These are phyloP conservation scores for Melanaphis sacchari DNA, from an alignment of 1,140 invertebrate genomes.

Conservation along the genomic window DNA sequence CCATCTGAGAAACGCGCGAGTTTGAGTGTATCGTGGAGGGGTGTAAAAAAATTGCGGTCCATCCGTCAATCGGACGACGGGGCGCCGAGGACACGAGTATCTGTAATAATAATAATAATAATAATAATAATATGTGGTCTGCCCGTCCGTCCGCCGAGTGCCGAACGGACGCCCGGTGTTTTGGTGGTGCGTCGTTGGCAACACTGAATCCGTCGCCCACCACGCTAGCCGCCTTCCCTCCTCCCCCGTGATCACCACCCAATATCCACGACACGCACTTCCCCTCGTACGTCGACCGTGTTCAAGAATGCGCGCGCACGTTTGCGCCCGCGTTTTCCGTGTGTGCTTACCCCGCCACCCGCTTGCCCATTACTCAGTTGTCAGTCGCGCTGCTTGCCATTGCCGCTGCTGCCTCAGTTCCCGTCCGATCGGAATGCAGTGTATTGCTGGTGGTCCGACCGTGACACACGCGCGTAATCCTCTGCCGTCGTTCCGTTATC, in stretches of 20 bases:
- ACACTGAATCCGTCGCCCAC: neutral
- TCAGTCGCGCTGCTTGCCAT: neutral
- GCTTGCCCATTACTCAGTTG: neutral
- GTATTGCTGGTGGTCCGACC: neutral
- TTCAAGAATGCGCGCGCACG: neutral
- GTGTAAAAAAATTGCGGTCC: neutral
- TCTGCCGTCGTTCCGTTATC: neutral
- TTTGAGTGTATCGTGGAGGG: neutral
- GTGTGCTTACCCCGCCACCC: neutral
- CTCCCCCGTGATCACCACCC: neutral
- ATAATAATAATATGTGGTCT: neutral
- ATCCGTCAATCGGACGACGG: neutral
- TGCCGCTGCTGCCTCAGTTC: neutral
- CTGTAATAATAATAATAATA: neutral
- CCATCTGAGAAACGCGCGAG: neutral
- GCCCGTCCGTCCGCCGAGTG: neutral
- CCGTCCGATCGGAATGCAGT: conserved; percentile 46
- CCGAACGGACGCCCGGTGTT: too few relatives aligned
- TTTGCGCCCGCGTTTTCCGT: neutral
- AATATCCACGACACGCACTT: neutral
- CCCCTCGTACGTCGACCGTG: too few relatives aligned
- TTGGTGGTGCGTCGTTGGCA: neutral
- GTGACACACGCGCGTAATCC: neutral
- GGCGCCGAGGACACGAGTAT: neutral
- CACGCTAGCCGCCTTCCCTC: neutral